A percentile compares a stretch with the other conserved stretches of the same genome.
phyloP scores from a whole-genome alignment of 30 jellyfish, hydroid and myxozoan genomes.

The Aurelia aurita complex sp. Pacific region DNA sequence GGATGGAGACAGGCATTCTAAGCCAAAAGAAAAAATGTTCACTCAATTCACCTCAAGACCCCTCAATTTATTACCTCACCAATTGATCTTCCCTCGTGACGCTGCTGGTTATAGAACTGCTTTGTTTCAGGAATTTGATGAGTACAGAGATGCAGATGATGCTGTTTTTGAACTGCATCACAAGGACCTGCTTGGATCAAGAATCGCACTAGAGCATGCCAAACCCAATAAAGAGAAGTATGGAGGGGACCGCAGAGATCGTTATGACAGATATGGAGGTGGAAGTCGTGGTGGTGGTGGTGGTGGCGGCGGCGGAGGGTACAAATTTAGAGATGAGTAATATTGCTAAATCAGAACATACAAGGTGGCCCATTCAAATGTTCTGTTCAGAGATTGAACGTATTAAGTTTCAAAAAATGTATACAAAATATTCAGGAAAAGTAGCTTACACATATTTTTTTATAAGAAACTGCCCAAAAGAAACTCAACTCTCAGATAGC shows the following conservation, averaged over 20 bases:
- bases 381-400: too few relatives aligned
- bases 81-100: too few relatives aligned
- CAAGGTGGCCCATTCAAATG: too few relatives aligned
- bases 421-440: neutral
- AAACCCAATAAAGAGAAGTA: conserved; percentile 80
- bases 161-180: conserved; percentile 95
- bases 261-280: conserved; percentile 60
- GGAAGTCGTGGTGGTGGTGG: conserved; percentile 80
- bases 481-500: too few relatives aligned
- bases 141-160: conserved; percentile 98
- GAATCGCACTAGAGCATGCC: conserved; percentile 96
- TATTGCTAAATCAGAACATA: too few relatives aligned
- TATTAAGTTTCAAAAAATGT: neutral
- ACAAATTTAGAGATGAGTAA: conserved; percentile 70
- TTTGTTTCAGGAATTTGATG: conserved; percentile 87
- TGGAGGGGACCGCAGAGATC: conserved; percentile 49
- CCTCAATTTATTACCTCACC: too few relatives aligned
- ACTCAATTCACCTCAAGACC: too few relatives aligned
- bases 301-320: conserved; percentile 66
- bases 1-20: too few relatives aligned
- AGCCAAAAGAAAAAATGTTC: too few relatives aligned
- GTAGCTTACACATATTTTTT: too few relatives aligned
- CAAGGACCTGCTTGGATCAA: conserved; percentile 92
- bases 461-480: too few relatives aligned
- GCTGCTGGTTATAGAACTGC: neutral